Base-by-base conservation (phyloP, 2,888 invertebrate species). In the Cephus runcator region DNA sequence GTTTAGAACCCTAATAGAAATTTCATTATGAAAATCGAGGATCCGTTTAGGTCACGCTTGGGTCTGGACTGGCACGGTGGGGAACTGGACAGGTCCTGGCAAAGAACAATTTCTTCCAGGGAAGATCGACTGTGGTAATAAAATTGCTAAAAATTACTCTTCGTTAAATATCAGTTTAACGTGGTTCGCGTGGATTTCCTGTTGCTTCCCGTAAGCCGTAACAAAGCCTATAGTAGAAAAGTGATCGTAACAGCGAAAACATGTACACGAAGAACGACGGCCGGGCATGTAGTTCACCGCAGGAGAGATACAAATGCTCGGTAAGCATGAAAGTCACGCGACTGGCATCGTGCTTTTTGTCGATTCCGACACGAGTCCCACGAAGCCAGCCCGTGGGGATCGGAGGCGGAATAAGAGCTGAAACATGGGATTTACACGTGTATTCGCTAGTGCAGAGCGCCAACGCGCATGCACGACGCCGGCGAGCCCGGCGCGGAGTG, bases 351-450 rank as follows among this genome's bases (percentile, higher is more conserved):
- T 74, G 75, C 83, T 85, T 86, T 86, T 85, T 85, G 81, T 79
- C 80, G 85, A 86, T 85, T 85, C 86, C 74, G 77, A 77, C 79
- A 80, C 81, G 78, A 80, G 78, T 73, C 79, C 75, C 73, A 33
- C 77, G 78, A 75, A 81, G 40, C 36, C 4, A 30, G 69, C 34
- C 4, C 34, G 31, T 31, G 71, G 77, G 73, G 34, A 73, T 73
- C 31, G 75, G 56, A 82, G 83, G 80, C 79, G 84, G 84, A 86
- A 87, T 88, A 87, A 88, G 88, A 87, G 82, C 84, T 86, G 85
- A 87, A 89, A 88, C 85, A 83, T 76, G 82, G 83, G 86, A 88
- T 88, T 88, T 89, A 89, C 88, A 88, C 86, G 86, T 89, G 88
- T 88, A 88, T 83, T 84, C 83, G 84, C 86, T 84, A 81, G 84